Percentiles rank a stretch among this genome's conserved stretches.
These are phyloP conservation scores for Opisthograptis luteolata DNA, from an alignment of 2,888 invertebrate species.

Conservation along the genomic window DNA sequence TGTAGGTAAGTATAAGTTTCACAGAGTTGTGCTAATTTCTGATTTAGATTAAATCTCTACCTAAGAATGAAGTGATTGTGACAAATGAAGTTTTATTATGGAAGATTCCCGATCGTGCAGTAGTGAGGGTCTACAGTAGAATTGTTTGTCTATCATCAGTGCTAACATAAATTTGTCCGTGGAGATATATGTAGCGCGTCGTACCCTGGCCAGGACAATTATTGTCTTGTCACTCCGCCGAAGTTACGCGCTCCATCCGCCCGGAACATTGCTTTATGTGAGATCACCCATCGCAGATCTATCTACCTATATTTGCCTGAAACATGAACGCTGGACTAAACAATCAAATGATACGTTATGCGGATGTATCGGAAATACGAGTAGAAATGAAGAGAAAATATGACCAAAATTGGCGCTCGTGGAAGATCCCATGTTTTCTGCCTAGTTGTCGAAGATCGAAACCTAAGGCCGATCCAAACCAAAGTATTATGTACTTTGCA, in stretches of 20 bases:
- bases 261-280: slow-evolving; percentile 68
- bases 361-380: too few species aligned
- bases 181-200: slow-evolving; percentile 60
- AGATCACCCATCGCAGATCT: slow-evolving; percentile 56
- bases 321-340: background rate
- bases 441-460: too few species aligned
- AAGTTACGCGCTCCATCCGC: slow-evolving; percentile 70
- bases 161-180: slow-evolving; percentile 74
- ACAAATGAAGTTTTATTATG: slow-evolving; percentile 66
- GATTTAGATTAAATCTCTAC: slow-evolving; percentile 42
- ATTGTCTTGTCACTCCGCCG: slow-evolving; percentile 77
- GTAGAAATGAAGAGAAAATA: too few species aligned
- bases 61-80: slow-evolving; percentile 46
- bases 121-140: slow-evolving; percentile 50
- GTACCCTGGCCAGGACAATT: slow-evolving; percentile 66
- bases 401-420: too few species aligned
- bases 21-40: slow-evolving; percentile 5
- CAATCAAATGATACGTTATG: slow-evolving; percentile 9
- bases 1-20: background rate
- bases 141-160: slow-evolving; percentile 68
- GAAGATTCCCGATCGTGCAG: slow-evolving; percentile 48
- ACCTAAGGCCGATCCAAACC: too few species aligned
- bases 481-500: too few species aligned
- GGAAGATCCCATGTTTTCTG: too few species aligned
- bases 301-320: slow-evolving; percentile 46